Conservation (phyloP, 2,113 vertebrate species). For the Campylorhamphus procurvoides region DNA sequence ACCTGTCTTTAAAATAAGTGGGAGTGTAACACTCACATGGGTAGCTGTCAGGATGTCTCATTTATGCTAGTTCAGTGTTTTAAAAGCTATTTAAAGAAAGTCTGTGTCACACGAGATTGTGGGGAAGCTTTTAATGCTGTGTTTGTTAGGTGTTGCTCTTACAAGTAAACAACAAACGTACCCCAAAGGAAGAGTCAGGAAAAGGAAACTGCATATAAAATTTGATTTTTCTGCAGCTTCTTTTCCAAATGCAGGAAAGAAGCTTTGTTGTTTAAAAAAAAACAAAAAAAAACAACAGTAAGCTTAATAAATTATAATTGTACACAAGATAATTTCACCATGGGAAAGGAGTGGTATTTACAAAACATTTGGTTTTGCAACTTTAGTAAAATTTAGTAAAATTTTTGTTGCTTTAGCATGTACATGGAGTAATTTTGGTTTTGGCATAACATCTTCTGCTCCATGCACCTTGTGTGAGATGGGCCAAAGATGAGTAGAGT, state of each 20-base stretch:
- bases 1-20: not conserved
- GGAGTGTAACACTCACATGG: not conserved
- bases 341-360: constrained; percentile 14
- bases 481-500: not conserved
- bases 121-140: constrained; percentile 45
- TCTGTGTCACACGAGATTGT: not conserved
- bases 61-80: not conserved
- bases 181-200: constrained; percentile 58
- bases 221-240: constrained; percentile 32
- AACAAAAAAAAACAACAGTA: not conserved
- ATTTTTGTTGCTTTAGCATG: not conserved
- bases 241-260: constrained; percentile 32
- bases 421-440: not conserved
- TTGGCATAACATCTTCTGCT: not conserved
- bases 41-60: not conserved
- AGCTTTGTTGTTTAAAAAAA: too few species aligned
- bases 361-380: not conserved
- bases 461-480: not conserved
- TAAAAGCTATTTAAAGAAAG: not conserved
- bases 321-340: constrained; percentile 7
- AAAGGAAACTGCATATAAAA: constrained; percentile 70
- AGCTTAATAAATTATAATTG: not conserved
- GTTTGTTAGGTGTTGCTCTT: constrained; percentile 49
- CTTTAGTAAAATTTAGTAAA: not conserved
- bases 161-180: constrained; percentile 58